A percentile compares a stretch with the other conserved stretches of the same genome.
These are phyloP conservation scores for Eudemis profundana DNA, from an alignment of 2,888 invertebrate species.

Conservation along the genomic window DNA sequence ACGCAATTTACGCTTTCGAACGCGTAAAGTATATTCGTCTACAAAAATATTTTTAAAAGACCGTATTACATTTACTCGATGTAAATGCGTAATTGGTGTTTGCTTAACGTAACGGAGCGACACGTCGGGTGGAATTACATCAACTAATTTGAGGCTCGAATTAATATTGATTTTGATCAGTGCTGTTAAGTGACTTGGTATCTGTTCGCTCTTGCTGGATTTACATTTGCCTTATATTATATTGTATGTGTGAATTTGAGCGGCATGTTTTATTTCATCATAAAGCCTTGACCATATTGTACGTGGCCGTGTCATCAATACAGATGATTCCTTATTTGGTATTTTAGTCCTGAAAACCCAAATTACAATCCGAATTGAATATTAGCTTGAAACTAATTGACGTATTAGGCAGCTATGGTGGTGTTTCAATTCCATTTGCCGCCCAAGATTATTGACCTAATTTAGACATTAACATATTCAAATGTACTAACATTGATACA, in stretches of 20 bases:
- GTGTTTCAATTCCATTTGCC: constrained; percentile 18
- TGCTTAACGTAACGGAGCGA: constrained; percentile 37
- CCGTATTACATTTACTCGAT: constrained; percentile 13
- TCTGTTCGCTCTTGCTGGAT: background rate
- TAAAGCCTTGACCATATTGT: too few species aligned
- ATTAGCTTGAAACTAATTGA: constrained; percentile 12
- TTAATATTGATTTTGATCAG: constrained; percentile 45
- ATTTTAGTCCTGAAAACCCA: background rate
- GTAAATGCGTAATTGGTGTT: constrained; percentile 41
- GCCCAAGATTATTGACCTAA: constrained; percentile 36
- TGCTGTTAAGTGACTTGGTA: constrained; percentile 13
- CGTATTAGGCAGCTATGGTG: background rate
- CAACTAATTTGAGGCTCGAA: constrained; percentile 42
- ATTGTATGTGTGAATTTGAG: background rate
- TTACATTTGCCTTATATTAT: background rate
- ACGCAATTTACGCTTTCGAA: background rate
- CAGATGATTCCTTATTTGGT: background rate
- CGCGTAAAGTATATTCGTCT: constrained; percentile 7
- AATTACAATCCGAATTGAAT: background rate
- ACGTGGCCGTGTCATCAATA: background rate
- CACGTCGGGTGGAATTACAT: constrained; percentile 40
- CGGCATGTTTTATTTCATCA: background rate
- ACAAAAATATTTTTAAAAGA: constrained; percentile 27
- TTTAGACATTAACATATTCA: constrained; percentile 39
- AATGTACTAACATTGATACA: constrained; percentile 32